Percentiles rank a stretch among this genome's conserved stretches.
phyloP scores from a whole-genome alignment of 1,140 invertebrate genomes.

The Coptotermes formosanus region DNA sequence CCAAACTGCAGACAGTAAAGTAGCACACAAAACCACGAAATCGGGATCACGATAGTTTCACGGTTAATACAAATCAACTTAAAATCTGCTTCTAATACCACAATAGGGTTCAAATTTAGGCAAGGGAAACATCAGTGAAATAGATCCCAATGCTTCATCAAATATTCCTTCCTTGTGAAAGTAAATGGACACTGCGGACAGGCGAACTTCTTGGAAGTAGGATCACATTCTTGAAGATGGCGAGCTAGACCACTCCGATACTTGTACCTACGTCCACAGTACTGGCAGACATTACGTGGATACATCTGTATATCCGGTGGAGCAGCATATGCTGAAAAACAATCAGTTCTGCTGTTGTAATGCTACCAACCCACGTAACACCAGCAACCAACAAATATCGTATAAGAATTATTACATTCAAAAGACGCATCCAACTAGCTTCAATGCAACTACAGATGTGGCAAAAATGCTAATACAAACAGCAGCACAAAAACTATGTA shows the following conservation, averaged over 20 bases:
- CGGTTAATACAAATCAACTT: neutral
- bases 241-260: constrained; percentile 28
- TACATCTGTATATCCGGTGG: neutral
- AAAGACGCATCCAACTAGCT: neutral
- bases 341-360: neutral
- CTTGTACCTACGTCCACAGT: constrained; percentile 33
- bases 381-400: neutral
- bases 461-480: neutral
- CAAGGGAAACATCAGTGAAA: neutral
- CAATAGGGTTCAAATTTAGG: neutral
- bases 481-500: neutral
- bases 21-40: neutral
- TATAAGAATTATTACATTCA: neutral
- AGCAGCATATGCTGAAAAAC: constrained; percentile 21
- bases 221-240: constrained; percentile 26
- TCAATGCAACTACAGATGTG: neutral
- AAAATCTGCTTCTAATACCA: neutral
- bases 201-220: constrained; percentile 2
- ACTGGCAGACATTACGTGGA: constrained; percentile 28
- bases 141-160: constrained; percentile 7
- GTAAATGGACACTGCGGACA: constrained; percentile 19
- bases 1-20: neutral
- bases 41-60: neutral
- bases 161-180: neutral
- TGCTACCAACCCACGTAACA: neutral